These are phyloP conservation scores for Cephalopterus ornatus DNA, from an alignment of 2,113 vertebrate genomes.

Conservation along the genomic window DNA sequence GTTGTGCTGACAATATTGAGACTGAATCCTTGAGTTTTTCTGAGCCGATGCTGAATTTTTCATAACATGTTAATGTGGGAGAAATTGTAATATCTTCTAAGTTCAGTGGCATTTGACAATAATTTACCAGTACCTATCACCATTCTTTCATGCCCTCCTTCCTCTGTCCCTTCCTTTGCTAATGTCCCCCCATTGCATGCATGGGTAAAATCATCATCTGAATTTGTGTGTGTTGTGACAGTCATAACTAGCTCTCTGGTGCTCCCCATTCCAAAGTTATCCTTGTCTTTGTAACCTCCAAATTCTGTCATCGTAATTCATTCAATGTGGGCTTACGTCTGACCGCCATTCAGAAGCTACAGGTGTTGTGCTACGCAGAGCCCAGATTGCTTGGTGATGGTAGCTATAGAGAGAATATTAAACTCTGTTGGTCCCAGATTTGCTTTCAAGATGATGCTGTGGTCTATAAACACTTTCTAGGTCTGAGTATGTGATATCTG, in stretches of 20 bases:
- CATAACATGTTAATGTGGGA: accelerated
- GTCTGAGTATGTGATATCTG: not conserved
- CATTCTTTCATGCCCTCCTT: not conserved
- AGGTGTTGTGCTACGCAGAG: not conserved
- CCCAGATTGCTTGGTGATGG: not conserved
- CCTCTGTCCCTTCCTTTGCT: not conserved
- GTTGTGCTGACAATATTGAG: not conserved
- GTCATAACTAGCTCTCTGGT: not conserved
- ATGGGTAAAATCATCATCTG: not conserved
- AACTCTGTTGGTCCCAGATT: not conserved
- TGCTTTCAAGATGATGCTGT: not conserved
- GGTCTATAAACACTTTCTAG: not conserved
- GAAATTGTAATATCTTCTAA: not conserved
- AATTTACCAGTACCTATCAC: not conserved
- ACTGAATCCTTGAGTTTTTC: not conserved
- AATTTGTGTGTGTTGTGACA: not conserved
- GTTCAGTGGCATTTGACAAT: not conserved
- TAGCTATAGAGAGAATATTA: not conserved
- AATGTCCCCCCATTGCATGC: accelerated
- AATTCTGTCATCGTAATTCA: not conserved
- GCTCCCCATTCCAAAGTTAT: not conserved
- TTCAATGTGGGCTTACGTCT: not conserved
- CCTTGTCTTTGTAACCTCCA: not conserved
- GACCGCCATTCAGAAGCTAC: not conserved
- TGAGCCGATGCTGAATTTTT: not conserved